Conservation (phyloP, 2,888 invertebrate genomes). For the Apotomis turbidana region DNA sequence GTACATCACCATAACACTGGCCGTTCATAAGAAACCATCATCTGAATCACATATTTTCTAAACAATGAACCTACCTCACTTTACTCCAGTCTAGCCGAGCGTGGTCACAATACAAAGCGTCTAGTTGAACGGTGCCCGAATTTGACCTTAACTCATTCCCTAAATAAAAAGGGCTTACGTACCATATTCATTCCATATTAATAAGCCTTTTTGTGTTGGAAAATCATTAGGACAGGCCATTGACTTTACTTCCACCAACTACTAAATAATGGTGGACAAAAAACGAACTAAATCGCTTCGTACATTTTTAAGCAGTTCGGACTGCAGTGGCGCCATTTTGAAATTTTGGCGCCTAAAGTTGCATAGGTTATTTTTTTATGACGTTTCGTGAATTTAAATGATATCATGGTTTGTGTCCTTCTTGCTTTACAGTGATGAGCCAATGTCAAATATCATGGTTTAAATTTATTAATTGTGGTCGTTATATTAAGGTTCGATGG, state of each 20-base stretch:
- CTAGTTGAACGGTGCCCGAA: conserved; percentile 15
- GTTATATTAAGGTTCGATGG: conserved; percentile 2
- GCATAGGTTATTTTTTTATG: conserved; percentile 8
- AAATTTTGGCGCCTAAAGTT: conserved; percentile 1
- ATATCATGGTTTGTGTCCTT: neutral
- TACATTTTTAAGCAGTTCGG: neutral
- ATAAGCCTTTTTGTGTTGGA: neutral
- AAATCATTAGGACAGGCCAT: neutral
- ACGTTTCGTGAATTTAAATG: neutral
- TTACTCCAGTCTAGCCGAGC: neutral
- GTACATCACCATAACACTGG: neutral
- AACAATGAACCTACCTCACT: conserved; percentile 28
- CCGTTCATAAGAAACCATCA: neutral
- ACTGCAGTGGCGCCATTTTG: neutral
- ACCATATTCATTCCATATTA: neutral
- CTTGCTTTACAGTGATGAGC: too few relatives aligned
- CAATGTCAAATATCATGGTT: neutral
- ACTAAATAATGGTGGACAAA: neutral
- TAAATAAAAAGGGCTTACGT: neutral
- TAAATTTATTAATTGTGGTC: neutral
- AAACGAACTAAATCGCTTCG: conserved; percentile 2
- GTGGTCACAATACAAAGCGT: neutral
- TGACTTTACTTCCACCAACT: conserved; percentile 19
- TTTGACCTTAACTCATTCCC: conserved; percentile 9
- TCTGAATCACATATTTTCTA: conserved; percentile 11